Percentiles rank a stretch among this genome's conserved stretches.
Evolutionary conservation across 2,113 vertebrate species (phyloP).

Genomic region (Chaetura pelagica): DNA sequence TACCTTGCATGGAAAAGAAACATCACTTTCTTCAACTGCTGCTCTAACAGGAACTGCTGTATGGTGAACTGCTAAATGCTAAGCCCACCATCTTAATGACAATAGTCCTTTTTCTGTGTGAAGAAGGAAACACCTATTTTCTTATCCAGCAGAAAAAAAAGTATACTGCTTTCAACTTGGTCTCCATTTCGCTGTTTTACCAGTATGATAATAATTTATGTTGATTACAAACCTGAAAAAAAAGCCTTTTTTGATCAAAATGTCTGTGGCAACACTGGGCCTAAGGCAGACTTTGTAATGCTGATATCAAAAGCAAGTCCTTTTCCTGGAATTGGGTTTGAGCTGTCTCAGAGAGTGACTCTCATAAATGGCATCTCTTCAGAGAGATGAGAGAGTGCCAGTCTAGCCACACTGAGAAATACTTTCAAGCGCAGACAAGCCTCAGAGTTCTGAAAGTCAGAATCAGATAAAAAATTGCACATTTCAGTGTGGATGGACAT

Average conservation of each 20-base stretch:
- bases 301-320: conserved; percentile 32
- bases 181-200: neutral
- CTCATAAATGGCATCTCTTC: conserved; percentile 9
- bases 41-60: neutral
- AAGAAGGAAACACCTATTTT: conserved; percentile 12
- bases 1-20: neutral
- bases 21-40: neutral
- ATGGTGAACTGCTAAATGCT: neutral
- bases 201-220: conserved; percentile 11
- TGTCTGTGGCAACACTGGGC: conserved; percentile 14
- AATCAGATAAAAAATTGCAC: neutral
- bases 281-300: conserved; percentile 22
- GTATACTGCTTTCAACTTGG: conserved; percentile 4
- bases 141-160: neutral
- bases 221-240: neutral
- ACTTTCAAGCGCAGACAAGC: conserved; percentile 1
- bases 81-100: neutral
- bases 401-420: neutral
- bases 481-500: neutral
- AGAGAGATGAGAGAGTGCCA: neutral
- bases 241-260: conserved; percentile 18
- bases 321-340: conserved; percentile 12
- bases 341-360: conserved; percentile 44
- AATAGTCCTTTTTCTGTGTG: neutral
- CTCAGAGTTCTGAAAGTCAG: neutral